Base-by-base conservation (phyloP, 2,113 vertebrate species). In the Porphyrio hochstetteri region DNA sequence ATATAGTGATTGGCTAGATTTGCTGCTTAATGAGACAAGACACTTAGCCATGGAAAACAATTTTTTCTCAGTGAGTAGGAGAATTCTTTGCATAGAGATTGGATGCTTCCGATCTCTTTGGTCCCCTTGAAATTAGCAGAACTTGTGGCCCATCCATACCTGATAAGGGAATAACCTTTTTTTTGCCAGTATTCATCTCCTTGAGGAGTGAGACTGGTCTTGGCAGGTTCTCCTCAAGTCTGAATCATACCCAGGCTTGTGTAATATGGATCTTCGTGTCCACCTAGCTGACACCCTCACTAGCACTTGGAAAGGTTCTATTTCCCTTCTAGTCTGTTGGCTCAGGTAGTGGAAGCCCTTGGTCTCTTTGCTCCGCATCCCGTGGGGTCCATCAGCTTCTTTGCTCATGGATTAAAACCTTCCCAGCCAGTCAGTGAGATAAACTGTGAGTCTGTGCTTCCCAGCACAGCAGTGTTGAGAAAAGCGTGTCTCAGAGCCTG, bases 401-500 rank as follows among this genome's bases (percentile, higher is more conserved):
- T 56, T 46, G 29, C 9, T 82, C 29, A 15, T 25, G 24, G 27
- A 11, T 42, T 76, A 82, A 53, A 48, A 53, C 17, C 35, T 68
- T 31, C 6, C 7, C 13, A 12, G 10, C 3, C 1, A 21, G 3
- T 1, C 3, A 9, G 19, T 36, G 65, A n/a, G 68, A 25, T 1
- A 38, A 3, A 36, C 35, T 57, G 28, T 4, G 69, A 27, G 33
- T 14, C 36, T 44, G 38, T 64, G 33, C 46, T 68, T 90, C 29
- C 29, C 23, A 50, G 40, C 27, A 16, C 20, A 36, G 44, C 48
- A 23, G 29, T 65, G 24, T 13, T 33, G 56, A 56, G 56, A 23
- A 46, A 55, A 71, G 11, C 2, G 9, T 33, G 48, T 10, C 42
- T 33, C 48, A 1, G 1, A 56, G 38, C n/a, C 38, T 4, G 8